A percentile compares a stretch with the other conserved stretches of the same genome.
Conservation (phyloP, 2,797 vertebrate species). For the Gorsachius magnificus region DNA sequence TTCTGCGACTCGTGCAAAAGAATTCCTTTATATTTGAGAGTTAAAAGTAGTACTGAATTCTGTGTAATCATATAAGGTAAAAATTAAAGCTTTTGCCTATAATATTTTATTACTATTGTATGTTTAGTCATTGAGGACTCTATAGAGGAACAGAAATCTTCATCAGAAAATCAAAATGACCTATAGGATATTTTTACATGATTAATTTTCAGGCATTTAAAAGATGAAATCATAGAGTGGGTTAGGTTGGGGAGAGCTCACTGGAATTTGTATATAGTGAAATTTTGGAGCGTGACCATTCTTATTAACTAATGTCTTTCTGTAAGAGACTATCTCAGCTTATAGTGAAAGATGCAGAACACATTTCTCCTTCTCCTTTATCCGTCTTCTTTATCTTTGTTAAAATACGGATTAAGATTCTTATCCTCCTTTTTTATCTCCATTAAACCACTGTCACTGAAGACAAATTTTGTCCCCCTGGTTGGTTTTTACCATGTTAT, state of each 20-base stretch:
- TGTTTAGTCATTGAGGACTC: background rate
- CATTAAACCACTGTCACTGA: background rate
- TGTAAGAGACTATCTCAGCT: background rate
- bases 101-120: background rate
- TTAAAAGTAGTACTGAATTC: background rate
- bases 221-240: background rate
- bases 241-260: background rate
- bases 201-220: background rate
- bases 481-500: background rate
- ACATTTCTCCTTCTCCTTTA: background rate
- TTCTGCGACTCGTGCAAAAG: background rate
- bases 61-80: background rate
- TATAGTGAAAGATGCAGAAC: background rate
- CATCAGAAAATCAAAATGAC: background rate
- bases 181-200: background rate
- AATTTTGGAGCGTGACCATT: background rate
- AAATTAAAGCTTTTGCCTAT: background rate
- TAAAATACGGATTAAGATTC: constrained; percentile 2
- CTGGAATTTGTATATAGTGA: background rate
- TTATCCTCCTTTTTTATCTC: background rate
- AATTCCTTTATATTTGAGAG: background rate
- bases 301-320: background rate
- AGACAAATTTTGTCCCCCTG: background rate
- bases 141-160: background rate
- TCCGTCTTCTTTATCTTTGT: background rate